A percentile compares a stretch with the other conserved stretches of the same genome.
phyloP scores from a whole-genome alignment of 2,888 invertebrate species.

The Agapostemon virescens region DNA sequence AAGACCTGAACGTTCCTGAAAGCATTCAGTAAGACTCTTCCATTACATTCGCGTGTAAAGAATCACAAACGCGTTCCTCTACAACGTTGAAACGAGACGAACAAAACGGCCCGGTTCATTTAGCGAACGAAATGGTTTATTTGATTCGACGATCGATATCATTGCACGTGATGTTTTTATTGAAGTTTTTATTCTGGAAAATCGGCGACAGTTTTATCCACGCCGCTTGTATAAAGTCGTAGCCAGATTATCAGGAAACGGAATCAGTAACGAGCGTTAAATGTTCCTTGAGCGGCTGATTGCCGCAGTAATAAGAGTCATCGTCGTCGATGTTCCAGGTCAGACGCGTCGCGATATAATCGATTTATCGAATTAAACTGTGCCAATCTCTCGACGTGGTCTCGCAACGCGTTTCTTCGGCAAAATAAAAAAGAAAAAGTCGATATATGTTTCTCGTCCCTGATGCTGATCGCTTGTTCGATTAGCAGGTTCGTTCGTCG shows the following conservation, averaged over 20 bases:
- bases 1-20: too few relatives aligned
- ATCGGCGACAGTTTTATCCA: not conserved
- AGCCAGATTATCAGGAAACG: not conserved
- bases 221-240: not conserved
- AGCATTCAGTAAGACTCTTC: too few relatives aligned
- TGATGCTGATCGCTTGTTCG: conserved; percentile 43
- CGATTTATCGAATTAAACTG: conserved; percentile 1
- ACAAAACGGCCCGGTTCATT: not conserved
- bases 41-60: too few relatives aligned
- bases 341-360: not conserved
- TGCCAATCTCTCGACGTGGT: not conserved
- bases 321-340: not conserved
- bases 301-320: not conserved
- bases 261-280: not conserved
- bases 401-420: not conserved
- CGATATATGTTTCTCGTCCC: conserved; percentile 7
- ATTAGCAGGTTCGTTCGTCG: conserved; percentile 30
- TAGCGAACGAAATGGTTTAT: too few relatives aligned
- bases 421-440: not conserved
- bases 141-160: too few relatives aligned
- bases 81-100: not conserved
- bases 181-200: not conserved
- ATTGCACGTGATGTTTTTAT: not conserved
- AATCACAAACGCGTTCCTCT: not conserved
- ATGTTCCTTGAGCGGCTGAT: not conserved